Conservation (phyloP, 1,140 invertebrate species). For the Drosophila jambulina region DNA sequence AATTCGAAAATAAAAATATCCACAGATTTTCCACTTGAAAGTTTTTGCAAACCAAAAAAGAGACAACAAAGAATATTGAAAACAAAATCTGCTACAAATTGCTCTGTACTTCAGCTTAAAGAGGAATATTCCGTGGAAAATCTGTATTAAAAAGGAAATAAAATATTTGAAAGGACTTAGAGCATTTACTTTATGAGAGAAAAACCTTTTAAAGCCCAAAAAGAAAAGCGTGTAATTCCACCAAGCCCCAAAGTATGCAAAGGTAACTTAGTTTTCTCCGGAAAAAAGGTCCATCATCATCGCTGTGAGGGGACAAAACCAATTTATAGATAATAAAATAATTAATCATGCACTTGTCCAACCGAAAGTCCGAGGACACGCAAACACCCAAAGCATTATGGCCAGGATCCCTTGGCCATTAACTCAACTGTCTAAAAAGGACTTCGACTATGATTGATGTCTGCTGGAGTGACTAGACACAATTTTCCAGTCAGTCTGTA, state of each 20-base stretch:
- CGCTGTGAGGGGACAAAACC: conserved; percentile 52
- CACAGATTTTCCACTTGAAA: conserved; percentile 28
- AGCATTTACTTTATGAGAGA: conserved; percentile 8
- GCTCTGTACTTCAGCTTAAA: conserved; percentile 22
- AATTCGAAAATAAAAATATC: conserved; percentile 8
- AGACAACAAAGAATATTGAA: conserved; percentile 24
- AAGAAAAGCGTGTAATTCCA: conserved; percentile 28
- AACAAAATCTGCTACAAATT: conserved; percentile 23
- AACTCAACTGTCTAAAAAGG: conserved; percentile 62
- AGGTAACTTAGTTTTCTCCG: conserved; percentile 3
- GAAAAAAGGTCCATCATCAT: conserved; percentile 45
- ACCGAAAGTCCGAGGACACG: conserved; percentile 64
- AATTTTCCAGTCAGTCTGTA: conserved; percentile 50
- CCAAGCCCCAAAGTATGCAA: conserved; percentile 52
- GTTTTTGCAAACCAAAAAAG: conserved; percentile 32
- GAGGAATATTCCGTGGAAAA: too few relatives aligned
- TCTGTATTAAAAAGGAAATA: too few relatives aligned
- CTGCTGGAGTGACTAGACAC: conserved; percentile 69
- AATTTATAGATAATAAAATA: conserved; percentile 83
- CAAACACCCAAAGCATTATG: conserved; percentile 76
- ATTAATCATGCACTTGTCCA: conserved; percentile 80
- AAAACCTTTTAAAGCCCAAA: conserved; percentile 15
- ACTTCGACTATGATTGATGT: conserved; percentile 72
- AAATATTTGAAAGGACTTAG: not conserved
- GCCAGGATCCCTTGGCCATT: conserved; percentile 67